phyloP scores from a whole-genome alignment of 1,140 invertebrate genomes.

The Babylonia areolata region DNA sequence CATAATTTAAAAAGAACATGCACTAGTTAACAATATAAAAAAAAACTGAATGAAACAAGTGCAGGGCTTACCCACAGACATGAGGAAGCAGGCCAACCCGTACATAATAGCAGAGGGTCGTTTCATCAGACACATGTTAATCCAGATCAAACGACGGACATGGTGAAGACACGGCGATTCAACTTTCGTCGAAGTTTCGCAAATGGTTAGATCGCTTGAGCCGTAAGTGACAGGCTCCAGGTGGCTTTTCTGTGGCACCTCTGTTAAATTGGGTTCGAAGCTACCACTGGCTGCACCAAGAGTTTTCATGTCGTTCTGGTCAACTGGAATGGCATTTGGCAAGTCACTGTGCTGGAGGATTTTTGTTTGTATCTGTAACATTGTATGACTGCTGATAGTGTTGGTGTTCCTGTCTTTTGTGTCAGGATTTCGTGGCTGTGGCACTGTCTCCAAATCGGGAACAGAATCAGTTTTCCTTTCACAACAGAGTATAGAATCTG shows the following conservation, averaged over 20 bases:
- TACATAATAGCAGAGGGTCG: slow-evolving; percentile 93
- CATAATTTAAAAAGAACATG: too few species aligned
- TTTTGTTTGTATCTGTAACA: too few species aligned
- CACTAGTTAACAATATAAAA: too few species aligned
- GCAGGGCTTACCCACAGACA: slow-evolving; percentile 85
- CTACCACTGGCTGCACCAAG: background rate
- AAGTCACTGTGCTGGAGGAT: too few species aligned
- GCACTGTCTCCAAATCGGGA: background rate
- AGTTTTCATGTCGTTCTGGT: background rate
- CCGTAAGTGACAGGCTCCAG: too few species aligned
- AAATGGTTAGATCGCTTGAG: too few species aligned
- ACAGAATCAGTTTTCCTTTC: background rate
- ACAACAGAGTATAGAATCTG: background rate
- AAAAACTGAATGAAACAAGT: background rate
- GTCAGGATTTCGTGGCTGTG: too few species aligned
- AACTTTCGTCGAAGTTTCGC: too few species aligned
- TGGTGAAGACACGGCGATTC: background rate
- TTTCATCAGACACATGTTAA: slow-evolving; percentile 82
- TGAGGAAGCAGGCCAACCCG: slow-evolving; percentile 90
- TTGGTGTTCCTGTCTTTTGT: background rate
- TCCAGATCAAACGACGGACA: background rate
- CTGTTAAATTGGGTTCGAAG: background rate
- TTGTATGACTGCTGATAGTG: background rate
- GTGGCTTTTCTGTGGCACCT: background rate
- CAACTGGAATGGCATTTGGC: background rate